A percentile compares a stretch with the other conserved stretches of the same genome.
Conservation (phyloP, 2,888 invertebrate species). For the Cecidostiba fungosa region DNA sequence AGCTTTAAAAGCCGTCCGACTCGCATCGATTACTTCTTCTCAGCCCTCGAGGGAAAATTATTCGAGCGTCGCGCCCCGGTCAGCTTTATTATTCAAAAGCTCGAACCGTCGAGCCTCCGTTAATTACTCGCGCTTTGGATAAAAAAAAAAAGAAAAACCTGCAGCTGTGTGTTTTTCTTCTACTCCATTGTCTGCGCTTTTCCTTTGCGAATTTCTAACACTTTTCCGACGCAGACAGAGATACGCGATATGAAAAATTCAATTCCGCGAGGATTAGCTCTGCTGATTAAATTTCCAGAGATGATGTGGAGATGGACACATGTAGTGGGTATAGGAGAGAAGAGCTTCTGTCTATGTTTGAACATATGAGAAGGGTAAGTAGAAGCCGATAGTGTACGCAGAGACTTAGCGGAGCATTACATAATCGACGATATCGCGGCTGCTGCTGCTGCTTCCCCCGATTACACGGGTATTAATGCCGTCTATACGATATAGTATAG, state of each 20-base stretch:
- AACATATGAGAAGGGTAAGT: not conserved
- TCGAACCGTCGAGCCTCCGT: constrained; percentile 26
- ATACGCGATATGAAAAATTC: not conserved
- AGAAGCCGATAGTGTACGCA: constrained; percentile 1
- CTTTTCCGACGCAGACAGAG: not conserved
- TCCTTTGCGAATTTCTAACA: constrained; percentile 3
- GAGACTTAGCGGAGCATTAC: constrained; percentile 6
- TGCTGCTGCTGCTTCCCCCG: not conserved
- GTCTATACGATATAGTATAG: not conserved
- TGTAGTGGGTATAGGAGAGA: no score
- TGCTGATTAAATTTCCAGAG: constrained; percentile 1
- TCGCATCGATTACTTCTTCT: constrained; percentile 11
- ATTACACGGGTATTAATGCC: constrained; percentile 6
- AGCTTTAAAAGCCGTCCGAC: constrained; percentile 11
- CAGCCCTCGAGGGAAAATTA: constrained; percentile 43
- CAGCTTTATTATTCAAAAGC: constrained; percentile 61
- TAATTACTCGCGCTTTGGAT: constrained; percentile 53
- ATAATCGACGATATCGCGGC: constrained; percentile 5
- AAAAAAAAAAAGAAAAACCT: not conserved
- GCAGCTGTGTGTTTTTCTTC: not conserved
- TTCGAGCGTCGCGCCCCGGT: constrained; percentile 42
- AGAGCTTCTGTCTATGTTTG: not conserved
- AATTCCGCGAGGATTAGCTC: not conserved
- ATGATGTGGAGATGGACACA: not conserved
- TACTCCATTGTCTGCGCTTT: not conserved